Conservation (phyloP, 2,797 vertebrate genomes). For the Phataginus tetradactyla region DNA sequence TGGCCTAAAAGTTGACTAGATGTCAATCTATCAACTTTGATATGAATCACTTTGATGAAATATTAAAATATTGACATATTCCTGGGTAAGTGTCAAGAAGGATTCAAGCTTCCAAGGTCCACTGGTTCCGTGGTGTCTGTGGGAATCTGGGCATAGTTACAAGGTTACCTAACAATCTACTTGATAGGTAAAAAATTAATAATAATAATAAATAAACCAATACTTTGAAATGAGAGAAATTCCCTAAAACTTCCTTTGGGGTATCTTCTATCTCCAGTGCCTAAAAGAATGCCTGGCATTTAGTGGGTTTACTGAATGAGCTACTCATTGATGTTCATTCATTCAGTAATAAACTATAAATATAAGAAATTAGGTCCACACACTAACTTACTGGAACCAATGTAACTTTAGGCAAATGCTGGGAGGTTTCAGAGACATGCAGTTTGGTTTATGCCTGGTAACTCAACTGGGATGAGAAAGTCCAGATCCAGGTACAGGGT, state of each 20-base stretch:
- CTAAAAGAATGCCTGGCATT: background rate
- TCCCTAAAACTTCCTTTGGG: background rate
- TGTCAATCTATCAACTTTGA: background rate
- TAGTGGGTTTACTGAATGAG: background rate
- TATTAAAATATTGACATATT: conserved; percentile 15
- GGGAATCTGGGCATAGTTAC: background rate
- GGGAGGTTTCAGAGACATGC: background rate
- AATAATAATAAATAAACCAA: background rate
- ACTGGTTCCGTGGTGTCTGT: background rate
- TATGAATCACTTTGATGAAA: background rate
- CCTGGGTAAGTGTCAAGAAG: background rate
- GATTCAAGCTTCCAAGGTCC: background rate
- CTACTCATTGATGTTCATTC: background rate
- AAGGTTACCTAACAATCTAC: background rate
- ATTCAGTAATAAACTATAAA: background rate
- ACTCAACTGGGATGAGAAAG: conserved; percentile 49
- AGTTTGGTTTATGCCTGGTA: background rate
- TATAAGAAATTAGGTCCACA: background rate
- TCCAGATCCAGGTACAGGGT: background rate
- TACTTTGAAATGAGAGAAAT: conserved; percentile 19
- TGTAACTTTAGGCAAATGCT: background rate
- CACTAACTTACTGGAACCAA: background rate
- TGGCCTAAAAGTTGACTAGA: background rate
- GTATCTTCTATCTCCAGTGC: background rate
- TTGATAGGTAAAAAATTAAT: background rate